A percentile compares a stretch with the other conserved stretches of the same genome.
Evolutionary conservation across 2,113 vertebrate genomes (phyloP).

Genomic region (Elephantulus edwardii): DNA sequence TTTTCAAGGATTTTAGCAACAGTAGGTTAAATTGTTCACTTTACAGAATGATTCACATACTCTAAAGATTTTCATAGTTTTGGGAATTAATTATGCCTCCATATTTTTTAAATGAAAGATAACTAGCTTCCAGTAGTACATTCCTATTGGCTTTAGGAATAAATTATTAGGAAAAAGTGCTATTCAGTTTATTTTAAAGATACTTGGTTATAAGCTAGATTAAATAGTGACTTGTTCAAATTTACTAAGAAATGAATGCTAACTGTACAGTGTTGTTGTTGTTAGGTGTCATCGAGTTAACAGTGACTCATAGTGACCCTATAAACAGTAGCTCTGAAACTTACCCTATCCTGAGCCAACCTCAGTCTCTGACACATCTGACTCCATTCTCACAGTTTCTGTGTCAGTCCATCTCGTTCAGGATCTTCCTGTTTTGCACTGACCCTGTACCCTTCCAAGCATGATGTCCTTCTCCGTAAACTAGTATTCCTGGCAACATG

Average conservation of each 20-base stretch:
- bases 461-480: too few relatives aligned
- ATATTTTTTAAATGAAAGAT: background rate
- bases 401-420: too few relatives aligned
- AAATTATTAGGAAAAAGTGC: background rate
- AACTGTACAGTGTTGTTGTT: conserved; percentile 7
- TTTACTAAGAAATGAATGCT: conserved; percentile 31
- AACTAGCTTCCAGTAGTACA: background rate
- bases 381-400: too few relatives aligned
- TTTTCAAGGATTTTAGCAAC: conserved; percentile 82
- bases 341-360: too few relatives aligned
- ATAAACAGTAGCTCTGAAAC: too few relatives aligned
- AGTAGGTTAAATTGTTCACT: background rate
- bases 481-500: too few relatives aligned
- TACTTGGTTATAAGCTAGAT: background rate
- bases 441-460: too few relatives aligned
- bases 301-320: too few relatives aligned
- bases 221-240: background rate
- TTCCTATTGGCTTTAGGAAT: background rate
- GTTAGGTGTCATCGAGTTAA: too few relatives aligned
- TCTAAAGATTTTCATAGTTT: background rate
- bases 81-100: background rate
- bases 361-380: too few relatives aligned
- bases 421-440: too few relatives aligned
- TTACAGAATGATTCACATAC: background rate
- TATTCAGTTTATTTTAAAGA: background rate